Percentiles rank a stretch among this genome's conserved stretches.
Evolutionary conservation across 2,888 invertebrate species (phyloP).

Genomic region (Galerucella nymphaeae): DNA sequence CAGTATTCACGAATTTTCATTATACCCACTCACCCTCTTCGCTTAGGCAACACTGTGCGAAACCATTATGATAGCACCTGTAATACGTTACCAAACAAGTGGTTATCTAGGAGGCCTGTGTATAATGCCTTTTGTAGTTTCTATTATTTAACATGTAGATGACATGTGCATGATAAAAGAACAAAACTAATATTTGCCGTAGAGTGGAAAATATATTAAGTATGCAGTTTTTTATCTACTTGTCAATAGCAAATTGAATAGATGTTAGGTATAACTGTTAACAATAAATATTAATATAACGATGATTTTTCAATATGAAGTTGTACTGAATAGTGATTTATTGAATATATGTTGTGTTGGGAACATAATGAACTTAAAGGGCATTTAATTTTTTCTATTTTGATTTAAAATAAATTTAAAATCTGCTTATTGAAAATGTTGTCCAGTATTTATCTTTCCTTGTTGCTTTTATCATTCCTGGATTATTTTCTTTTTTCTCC

Average conservation of each 20-base stretch:
- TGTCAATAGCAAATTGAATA: neutral
- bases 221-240: neutral
- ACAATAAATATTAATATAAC: no score
- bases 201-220: neutral
- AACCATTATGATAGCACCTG: slow-evolving; percentile 40
- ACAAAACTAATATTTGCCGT: neutral
- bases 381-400: no score
- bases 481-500: no score
- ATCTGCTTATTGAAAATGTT: no score
- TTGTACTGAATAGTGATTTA: no score
- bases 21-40: slow-evolving; percentile 4
- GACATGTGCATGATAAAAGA: slow-evolving; percentile 12
- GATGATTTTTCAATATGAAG: no score
- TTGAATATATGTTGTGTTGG: no score
- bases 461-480: no score
- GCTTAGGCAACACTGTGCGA: slow-evolving; percentile 27
- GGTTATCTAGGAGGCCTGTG: slow-evolving; percentile 35
- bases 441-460: no score
- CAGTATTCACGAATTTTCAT: neutral
- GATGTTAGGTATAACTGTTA: no score
- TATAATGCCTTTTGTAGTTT: slow-evolving; percentile 30
- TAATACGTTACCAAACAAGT: slow-evolving; percentile 39
- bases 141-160: slow-evolving; percentile 29
- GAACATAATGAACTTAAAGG: no score
- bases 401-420: no score